Conservation (phyloP, 2,113 vertebrate genomes). For the Columba livia region DNA sequence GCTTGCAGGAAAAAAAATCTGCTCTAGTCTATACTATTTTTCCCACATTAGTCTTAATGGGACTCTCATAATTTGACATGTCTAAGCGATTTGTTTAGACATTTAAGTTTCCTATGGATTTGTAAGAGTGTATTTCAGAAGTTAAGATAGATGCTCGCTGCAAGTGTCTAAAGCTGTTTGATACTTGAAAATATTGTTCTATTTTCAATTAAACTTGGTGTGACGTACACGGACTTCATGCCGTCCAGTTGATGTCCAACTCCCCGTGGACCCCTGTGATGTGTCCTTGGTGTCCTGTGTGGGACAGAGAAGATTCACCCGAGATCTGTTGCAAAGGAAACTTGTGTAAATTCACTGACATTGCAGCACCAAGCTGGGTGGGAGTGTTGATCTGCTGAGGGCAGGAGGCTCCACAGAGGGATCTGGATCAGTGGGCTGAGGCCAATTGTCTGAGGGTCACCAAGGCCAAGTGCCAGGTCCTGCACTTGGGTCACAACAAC, state of each 20-base stretch:
- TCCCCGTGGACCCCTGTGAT: accelerated
- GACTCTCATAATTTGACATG: not conserved
- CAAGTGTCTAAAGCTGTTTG: not conserved
- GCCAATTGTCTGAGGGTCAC: not conserved
- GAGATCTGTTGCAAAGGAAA: not conserved
- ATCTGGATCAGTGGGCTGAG: not conserved
- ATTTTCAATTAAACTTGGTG: not conserved
- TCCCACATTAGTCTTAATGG: not conserved
- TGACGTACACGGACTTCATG: not conserved
- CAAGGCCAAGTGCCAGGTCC: not conserved
- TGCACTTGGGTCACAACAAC: not conserved
- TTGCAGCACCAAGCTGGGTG: accelerated
- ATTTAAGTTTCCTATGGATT: not conserved
- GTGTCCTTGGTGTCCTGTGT: too few relatives aligned
- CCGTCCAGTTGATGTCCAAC: not conserved
- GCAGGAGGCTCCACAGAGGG: too few relatives aligned
- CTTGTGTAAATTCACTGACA: not conserved
- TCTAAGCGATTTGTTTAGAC: not conserved
- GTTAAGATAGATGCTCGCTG: not conserved
- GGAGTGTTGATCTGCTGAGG: too few relatives aligned
- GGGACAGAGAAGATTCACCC: not conserved
- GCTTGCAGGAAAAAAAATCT: not conserved
- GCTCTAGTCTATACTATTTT: not conserved
- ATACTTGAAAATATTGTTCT: not conserved
- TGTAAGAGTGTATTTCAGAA: not conserved